phyloP scores from a whole-genome alignment of 2,113 vertebrate genomes.

The Nematolebias whitei region DNA sequence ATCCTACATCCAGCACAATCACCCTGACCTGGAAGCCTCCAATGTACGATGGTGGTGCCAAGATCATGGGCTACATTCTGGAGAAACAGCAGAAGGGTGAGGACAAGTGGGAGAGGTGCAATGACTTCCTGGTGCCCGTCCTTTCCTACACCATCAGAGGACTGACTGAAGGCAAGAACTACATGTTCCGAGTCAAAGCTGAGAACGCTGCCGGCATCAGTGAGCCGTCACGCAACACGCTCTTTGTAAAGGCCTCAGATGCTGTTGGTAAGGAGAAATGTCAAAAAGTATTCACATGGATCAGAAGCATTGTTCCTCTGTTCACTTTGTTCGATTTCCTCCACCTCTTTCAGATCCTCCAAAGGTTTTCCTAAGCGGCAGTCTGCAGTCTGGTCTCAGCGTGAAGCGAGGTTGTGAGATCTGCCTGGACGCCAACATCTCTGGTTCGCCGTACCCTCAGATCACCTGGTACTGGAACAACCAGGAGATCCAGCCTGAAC shows the following conservation, averaged over 20 bases:
- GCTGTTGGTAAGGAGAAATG: constrained; percentile 81
- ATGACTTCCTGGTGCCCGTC: constrained; percentile 92
- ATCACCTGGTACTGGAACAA: constrained; percentile 94
- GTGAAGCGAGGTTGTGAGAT: constrained; percentile 91
- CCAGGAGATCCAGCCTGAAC: constrained; percentile 84
- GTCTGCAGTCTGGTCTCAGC: constrained; percentile 86
- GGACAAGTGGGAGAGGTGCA: constrained; percentile 92
- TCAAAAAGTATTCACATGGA: too few relatives aligned
- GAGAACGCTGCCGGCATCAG: constrained; percentile 94
- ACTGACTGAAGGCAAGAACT: constrained; percentile 88
- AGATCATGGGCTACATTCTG: constrained; percentile 97
- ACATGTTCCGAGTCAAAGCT: constrained; percentile 90
- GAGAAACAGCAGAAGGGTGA: constrained; percentile 91
- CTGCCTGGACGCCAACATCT: constrained; percentile 88
- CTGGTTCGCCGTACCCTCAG: constrained; percentile 92
- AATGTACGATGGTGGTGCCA: constrained; percentile 92
- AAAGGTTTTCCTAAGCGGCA: constrained; percentile 91
- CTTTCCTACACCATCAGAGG: constrained; percentile 92
- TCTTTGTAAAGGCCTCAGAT: constrained; percentile 87
- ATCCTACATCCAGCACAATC: constrained; percentile 89
- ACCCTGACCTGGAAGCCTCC: constrained; percentile 98
- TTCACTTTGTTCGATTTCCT: not conserved
- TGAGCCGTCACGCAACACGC: constrained; percentile 90
- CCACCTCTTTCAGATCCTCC: constrained; percentile 83
- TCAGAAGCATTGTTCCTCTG: not conserved